Base-by-base conservation (phyloP, 2,888 invertebrate genomes). In the Apodemia mormo region DNA sequence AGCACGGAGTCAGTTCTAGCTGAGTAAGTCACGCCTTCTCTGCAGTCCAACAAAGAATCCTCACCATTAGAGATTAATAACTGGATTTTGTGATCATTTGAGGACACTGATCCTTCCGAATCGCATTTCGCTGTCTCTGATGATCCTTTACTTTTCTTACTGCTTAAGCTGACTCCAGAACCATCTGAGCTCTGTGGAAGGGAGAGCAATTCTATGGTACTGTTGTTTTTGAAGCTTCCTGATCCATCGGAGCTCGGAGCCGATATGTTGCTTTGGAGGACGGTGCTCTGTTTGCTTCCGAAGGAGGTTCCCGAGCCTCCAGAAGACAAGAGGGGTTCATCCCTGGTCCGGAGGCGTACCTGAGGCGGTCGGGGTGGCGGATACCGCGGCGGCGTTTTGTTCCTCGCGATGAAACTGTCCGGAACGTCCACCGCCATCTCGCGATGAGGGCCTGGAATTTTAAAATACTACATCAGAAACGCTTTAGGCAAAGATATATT, bases 351-450 rank as follows among this genome's bases (percentile, higher is more conserved):
- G 75, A 87, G 87, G 78, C 90, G 92, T 92, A 95, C 95, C 94
- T 95, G 95, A 76, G 95, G 94, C 77, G 95, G 95, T 79, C 96
- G 95, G 69, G 97, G 97, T 67, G 97, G 97, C 75, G 97, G 97
- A 94, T 97, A 98, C 81, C 97, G 95, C 56, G 98, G 98, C 64
- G 98, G 97, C 76, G 97, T 97, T 94, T 98, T 98, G 90, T 96
- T 97, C 82, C 97, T 94, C 78, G 97, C 97, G 83, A 98, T 96
- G 94, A 98, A 98, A 82, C 96, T 96, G 88, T 98, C 98, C 84
- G 99, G 99, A 82, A 98, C 98, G 94, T 99, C 99, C 89, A 99
- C 98, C 87, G 99, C 98, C 97, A 99, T 98, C 95, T 99, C 99
- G 87, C 99, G 96, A 95, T 98, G 98, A 84, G 97, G 97, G 89